These are phyloP conservation scores for Speoplatyrhinus poulsoni DNA, from an alignment of 2,113 vertebrate species.

Conservation along the genomic window DNA sequence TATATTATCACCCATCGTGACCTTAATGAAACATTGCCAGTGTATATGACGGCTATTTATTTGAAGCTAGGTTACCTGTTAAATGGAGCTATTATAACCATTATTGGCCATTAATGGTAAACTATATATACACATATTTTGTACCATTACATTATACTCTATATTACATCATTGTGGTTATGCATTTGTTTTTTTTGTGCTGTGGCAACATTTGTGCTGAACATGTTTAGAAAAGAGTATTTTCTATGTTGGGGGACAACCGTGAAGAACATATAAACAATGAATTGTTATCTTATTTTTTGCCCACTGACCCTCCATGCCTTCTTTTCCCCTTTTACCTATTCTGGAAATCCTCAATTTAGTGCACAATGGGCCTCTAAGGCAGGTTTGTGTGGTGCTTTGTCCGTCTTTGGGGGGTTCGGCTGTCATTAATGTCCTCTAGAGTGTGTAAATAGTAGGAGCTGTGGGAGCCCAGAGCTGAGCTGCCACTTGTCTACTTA, in stretches of 20 bases:
- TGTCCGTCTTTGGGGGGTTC: slow-evolving; percentile 65
- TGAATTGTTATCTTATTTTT: slow-evolving; percentile 23
- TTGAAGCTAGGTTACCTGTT: too few species aligned
- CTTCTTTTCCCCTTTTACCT: slow-evolving; percentile 46
- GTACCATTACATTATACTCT: too few species aligned
- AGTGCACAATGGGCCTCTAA: slow-evolving; percentile 68
- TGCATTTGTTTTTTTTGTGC: too few species aligned
- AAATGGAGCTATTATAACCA: too few species aligned
- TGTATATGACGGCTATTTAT: too few species aligned
- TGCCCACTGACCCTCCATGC: slow-evolving; percentile 22
- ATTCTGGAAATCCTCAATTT: slow-evolving; percentile 71
- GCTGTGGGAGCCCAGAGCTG: slow-evolving; percentile 74
- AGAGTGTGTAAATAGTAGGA: slow-evolving; percentile 71
- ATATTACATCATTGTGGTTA: too few species aligned
- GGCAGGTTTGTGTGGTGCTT: slow-evolving; percentile 73
- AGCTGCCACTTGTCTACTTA: slow-evolving; percentile 73
- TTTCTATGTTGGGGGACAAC: neutral
- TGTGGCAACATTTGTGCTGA: too few species aligned
- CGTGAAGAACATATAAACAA: neutral
- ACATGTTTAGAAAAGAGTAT: slow-evolving; percentile 2
- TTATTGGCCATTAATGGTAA: too few species aligned
- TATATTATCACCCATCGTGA: too few species aligned
- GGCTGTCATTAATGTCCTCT: slow-evolving; percentile 73
- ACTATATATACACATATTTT: too few species aligned
- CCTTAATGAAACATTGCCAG: too few species aligned